Conservation (phyloP, 2,113 vertebrate species). For the Petrocephalus microphthalmus region DNA sequence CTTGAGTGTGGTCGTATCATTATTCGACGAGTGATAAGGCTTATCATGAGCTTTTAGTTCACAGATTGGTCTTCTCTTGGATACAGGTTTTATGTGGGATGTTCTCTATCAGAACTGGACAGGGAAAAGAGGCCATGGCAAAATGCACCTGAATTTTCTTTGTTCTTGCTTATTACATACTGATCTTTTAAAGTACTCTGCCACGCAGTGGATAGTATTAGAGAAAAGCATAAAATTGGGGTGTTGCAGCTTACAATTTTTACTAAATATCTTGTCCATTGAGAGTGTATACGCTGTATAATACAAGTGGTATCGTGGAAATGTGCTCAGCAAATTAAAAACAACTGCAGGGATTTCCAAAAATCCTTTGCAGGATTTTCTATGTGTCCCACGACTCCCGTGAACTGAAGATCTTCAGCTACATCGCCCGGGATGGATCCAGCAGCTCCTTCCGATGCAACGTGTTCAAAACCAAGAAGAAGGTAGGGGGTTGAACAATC, state of each 20-base stretch:
- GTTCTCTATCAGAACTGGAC: not conserved
- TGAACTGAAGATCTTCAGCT: conserved; percentile 80
- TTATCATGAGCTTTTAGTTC: not conserved
- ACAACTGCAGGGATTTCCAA: not conserved
- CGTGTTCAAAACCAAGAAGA: conserved; percentile 83
- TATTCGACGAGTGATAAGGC: not conserved
- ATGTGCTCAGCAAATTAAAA: not conserved
- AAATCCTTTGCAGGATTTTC: conserved; percentile 67
- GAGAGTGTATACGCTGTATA: not conserved
- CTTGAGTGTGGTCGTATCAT: not conserved
- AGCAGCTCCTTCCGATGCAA: conserved; percentile 77
- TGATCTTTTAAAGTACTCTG: not conserved
- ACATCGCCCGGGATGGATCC: conserved; percentile 69
- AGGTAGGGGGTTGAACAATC: conserved; percentile 49
- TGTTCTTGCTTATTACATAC: not conserved
- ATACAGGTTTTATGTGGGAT: not conserved
- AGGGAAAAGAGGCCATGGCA: not conserved
- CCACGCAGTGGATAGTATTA: not conserved
- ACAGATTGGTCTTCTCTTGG: not conserved
- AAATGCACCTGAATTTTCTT: not conserved
- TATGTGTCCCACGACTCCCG: conserved; percentile 74
- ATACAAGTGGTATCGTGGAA: not conserved
- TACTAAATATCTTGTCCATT: not conserved
- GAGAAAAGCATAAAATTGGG: not conserved
- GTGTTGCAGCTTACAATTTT: not conserved